Conservation (phyloP, 2,797 vertebrate species). For the Carapus acus region DNA sequence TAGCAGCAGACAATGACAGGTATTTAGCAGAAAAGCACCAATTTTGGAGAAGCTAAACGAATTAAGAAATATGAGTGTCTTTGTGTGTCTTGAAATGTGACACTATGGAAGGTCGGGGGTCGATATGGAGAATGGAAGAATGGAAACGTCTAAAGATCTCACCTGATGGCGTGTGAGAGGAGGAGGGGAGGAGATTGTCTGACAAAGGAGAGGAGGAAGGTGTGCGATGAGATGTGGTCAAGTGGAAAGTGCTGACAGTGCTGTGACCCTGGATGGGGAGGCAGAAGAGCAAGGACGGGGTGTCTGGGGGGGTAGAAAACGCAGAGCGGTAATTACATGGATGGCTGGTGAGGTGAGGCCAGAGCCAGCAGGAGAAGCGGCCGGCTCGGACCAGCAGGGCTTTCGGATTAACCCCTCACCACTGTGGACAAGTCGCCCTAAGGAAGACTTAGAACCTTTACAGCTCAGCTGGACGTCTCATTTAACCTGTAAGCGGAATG, state of each 20-base stretch:
- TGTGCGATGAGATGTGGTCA: constrained; percentile 27
- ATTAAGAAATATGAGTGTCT: no score
- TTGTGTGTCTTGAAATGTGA: constrained; percentile 4
- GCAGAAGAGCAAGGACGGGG: constrained; percentile 29
- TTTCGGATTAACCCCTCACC: constrained; percentile 54
- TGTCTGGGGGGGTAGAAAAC: constrained; percentile 39
- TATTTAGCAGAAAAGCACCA: constrained; percentile 10
- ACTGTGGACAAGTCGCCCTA: constrained; percentile 34
- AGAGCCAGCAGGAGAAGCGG: constrained; percentile 36
- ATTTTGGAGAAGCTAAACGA: constrained; percentile 10
- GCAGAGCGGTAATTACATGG: constrained; percentile 65
- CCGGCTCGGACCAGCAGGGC: constrained; percentile 11
- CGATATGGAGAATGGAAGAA: no score
- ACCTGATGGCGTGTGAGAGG: constrained; percentile 13
- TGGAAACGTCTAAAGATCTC: no score
- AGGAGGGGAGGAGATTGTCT: constrained; percentile 18
- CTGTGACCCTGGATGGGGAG: constrained; percentile 35
- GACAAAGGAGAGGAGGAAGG: constrained; percentile 28
- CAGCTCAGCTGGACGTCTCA: constrained; percentile 50
- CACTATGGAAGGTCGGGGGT: no score
- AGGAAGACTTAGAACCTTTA: constrained; percentile 43
- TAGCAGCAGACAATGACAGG: not conserved
- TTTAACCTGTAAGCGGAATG: constrained; percentile 47
- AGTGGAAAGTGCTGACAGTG: constrained; percentile 40
- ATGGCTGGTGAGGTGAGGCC: constrained; percentile 55